Conservation (phyloP, 2,113 vertebrate genomes). For the Mormoops blainvillei region DNA sequence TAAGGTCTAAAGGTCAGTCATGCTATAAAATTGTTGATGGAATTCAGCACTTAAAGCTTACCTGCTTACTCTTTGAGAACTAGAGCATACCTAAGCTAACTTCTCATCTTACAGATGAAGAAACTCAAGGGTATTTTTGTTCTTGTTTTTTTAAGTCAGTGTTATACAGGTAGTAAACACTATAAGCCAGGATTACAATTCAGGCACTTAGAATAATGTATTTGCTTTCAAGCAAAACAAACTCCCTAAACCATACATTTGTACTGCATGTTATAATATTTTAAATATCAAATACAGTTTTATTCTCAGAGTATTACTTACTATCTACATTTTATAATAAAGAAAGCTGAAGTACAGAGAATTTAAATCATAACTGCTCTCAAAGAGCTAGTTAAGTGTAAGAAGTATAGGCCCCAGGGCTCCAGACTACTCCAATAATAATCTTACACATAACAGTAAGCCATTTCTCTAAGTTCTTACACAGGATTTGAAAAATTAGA, state of each 20-base stretch:
- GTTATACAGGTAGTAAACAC: neutral
- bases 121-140: neutral
- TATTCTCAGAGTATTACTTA: neutral
- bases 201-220: neutral
- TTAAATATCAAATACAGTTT: neutral
- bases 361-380: neutral
- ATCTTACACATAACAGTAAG: neutral
- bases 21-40: neutral
- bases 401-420: neutral
- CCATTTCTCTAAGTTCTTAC: neutral
- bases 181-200: neutral
- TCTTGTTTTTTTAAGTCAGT: neutral
- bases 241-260: neutral
- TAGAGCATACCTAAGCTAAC: neutral
- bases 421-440: neutral
- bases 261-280: neutral
- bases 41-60: conserved; percentile 9
- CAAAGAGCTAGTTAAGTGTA: neutral
- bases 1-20: neutral
- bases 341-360: neutral
- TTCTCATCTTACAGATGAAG: neutral
- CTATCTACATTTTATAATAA: neutral
- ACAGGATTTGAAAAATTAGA: neutral
- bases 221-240: neutral
- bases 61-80: neutral